A percentile compares a stretch with the other conserved stretches of the same genome.
These are phyloP conservation scores for Eurystomus glaucurus DNA, from an alignment of 2,797 vertebrate genomes.

Conservation along the genomic window DNA sequence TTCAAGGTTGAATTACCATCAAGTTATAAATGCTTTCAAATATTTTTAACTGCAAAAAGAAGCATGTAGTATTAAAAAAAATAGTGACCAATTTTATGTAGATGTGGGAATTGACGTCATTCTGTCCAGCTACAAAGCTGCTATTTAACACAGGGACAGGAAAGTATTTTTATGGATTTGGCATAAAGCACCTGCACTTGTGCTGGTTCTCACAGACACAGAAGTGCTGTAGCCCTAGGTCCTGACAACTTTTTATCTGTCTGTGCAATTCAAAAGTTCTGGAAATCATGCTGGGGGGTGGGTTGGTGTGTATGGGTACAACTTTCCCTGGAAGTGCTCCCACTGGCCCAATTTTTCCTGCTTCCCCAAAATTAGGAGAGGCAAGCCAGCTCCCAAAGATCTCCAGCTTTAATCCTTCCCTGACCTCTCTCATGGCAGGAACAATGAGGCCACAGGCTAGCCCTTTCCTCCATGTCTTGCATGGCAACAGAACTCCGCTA, in stretches of 20 bases:
- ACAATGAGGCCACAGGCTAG: background rate
- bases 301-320: background rate
- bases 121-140: conserved; percentile 17
- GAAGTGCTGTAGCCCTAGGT: background rate
- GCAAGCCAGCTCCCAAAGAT: background rate
- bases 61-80: background rate
- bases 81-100: background rate
- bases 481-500: background rate
- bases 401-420: background rate
- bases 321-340: background rate
- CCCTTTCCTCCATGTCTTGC: background rate
- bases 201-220: background rate
- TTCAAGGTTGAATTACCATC: conserved; percentile 24
- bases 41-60: conserved; percentile 44
- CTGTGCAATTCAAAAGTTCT: background rate
- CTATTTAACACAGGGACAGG: background rate
- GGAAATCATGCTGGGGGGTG: background rate
- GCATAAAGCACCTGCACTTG: background rate
- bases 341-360: background rate
- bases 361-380: background rate
- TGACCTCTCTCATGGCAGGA: background rate
- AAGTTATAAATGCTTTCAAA: conserved; percentile 17
- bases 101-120: background rate
- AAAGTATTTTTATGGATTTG: conserved; percentile 30
- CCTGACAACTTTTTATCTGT: background rate